Percentiles rank a stretch among this genome's conserved stretches.
phyloP scores from a whole-genome alignment of 1,140 invertebrate genomes.

The Eulimnadia texana region DNA sequence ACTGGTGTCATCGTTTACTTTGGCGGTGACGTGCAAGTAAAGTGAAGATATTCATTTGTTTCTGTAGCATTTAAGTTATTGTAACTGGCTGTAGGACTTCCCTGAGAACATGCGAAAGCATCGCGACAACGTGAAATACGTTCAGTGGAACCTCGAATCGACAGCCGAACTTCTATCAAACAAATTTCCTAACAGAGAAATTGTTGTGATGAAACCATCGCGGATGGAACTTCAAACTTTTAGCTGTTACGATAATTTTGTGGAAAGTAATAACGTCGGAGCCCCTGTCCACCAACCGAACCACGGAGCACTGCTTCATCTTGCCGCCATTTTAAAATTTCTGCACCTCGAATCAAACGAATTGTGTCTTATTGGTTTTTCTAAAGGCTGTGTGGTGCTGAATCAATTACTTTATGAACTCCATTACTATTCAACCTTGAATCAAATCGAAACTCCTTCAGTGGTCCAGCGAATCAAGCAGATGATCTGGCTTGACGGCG shows the following conservation, averaged over 20 bases:
- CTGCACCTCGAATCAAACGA: slow-evolving; percentile 6
- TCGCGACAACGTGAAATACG: slow-evolving; percentile 50
- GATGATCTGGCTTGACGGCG: slow-evolving; percentile 78
- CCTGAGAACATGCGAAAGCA: slow-evolving; percentile 60
- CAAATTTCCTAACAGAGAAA: slow-evolving; percentile 49
- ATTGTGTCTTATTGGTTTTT: slow-evolving; percentile 57
- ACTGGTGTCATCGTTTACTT: slow-evolving; percentile 51
- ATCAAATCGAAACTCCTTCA: slow-evolving; percentile 14
- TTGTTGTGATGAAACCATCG: slow-evolving; percentile 55
- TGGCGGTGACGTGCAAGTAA: slow-evolving; percentile 73
- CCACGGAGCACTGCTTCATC: slow-evolving; percentile 48
- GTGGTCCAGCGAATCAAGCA: slow-evolving; percentile 30
- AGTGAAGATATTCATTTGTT: slow-evolving; percentile 12
- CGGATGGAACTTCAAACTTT: slow-evolving; percentile 68
- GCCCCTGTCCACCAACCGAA: slow-evolving; percentile 52
- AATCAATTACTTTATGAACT: slow-evolving; percentile 80
- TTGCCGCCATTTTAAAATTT: slow-evolving; percentile 36
- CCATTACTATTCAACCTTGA: slow-evolving; percentile 41
- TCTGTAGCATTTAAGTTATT: neutral
- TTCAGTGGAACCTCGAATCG: slow-evolving; percentile 61
- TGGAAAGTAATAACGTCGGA: slow-evolving; percentile 54
- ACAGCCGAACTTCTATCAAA: slow-evolving; percentile 47
- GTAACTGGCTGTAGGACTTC: slow-evolving; percentile 47
- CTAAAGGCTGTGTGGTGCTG: slow-evolving; percentile 80
- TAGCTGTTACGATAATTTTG: slow-evolving; percentile 76